These are phyloP conservation scores for Galagoides demidoff DNA, from an alignment of 2,797 vertebrate species.

Conservation along the genomic window DNA sequence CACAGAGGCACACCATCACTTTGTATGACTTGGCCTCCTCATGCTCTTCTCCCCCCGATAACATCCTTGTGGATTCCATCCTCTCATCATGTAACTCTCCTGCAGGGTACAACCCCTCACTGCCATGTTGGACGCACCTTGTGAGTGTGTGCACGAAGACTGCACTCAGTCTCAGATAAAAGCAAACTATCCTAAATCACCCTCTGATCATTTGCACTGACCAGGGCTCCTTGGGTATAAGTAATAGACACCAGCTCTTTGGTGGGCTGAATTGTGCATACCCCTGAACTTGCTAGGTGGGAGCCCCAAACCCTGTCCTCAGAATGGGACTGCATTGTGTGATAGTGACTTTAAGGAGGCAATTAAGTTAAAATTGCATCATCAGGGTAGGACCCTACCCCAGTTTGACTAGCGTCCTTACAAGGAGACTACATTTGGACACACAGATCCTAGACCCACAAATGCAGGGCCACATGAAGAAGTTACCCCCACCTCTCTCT, in stretches of 20 bases:
- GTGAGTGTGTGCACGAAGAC: rapidly evolving
- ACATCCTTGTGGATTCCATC: rapidly evolving
- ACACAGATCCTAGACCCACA: no score
- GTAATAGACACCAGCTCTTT: neutral
- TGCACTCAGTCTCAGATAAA: neutral
- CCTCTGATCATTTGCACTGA: no score
- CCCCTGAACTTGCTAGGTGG: rapidly evolving
- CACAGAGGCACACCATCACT: rapidly evolving
- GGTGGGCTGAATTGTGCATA: no score
- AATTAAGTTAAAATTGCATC: neutral
- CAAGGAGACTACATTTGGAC: neutral
- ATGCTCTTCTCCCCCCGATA: rapidly evolving
- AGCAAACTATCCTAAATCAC: rapidly evolving
- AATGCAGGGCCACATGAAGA: rapidly evolving
- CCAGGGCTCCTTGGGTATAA: rapidly evolving
- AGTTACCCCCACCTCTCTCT: neutral
- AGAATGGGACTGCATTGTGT: neutral
- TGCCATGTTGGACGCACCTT: rapidly evolving
- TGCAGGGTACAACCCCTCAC: no score
- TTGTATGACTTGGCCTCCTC: rapidly evolving
- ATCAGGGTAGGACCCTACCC: neutral
- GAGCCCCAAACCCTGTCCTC: neutral
- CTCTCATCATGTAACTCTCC: rapidly evolving
- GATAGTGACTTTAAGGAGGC: neutral
- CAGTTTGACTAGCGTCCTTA: neutral